Evolutionary conservation across 2,113 vertebrate genomes (phyloP).

Genomic region (Ictidomys tridecemlineatus): DNA sequence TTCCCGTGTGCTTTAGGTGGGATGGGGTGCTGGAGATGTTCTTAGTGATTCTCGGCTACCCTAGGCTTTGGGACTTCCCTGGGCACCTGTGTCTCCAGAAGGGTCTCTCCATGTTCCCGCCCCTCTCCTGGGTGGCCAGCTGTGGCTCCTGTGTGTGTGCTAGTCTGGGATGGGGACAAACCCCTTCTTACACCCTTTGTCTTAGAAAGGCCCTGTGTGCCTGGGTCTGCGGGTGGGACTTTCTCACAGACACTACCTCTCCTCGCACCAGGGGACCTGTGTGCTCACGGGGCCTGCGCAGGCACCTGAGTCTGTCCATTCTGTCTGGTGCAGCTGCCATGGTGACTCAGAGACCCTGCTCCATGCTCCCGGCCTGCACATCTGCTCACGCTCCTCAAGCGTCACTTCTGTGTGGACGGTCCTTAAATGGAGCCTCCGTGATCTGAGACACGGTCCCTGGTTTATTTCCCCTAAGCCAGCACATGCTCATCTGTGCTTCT

Average conservation of each 20-base stretch:
- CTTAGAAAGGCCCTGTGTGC: too few relatives aligned
- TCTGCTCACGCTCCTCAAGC: not conserved
- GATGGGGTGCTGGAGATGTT: not conserved
- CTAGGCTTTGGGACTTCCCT: too few relatives aligned
- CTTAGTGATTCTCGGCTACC: too few relatives aligned
- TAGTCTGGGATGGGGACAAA: not conserved
- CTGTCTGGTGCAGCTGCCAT: too few relatives aligned
- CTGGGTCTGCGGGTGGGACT: too few relatives aligned
- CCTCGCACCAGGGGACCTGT: too few relatives aligned
- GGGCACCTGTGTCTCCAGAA: not conserved
- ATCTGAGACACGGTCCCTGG: not conserved
- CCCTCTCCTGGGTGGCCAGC: accelerated
- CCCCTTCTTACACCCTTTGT: not conserved
- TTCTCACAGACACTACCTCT: too few relatives aligned
- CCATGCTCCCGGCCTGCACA: not conserved
- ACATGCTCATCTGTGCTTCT: too few relatives aligned
- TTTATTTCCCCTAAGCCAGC: not conserved
- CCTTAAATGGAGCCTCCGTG: not conserved
- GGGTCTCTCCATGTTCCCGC: accelerated
- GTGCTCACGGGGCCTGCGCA: accelerated
- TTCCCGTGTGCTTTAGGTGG: not conserved
- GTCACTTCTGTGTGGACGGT: not conserved
- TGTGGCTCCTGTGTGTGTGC: not conserved
- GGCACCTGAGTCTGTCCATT: too few relatives aligned
- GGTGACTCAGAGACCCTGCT: not conserved